These are phyloP conservation scores for Ceyx erithaca DNA, from an alignment of 2,797 vertebrate genomes.

Conservation along the genomic window DNA sequence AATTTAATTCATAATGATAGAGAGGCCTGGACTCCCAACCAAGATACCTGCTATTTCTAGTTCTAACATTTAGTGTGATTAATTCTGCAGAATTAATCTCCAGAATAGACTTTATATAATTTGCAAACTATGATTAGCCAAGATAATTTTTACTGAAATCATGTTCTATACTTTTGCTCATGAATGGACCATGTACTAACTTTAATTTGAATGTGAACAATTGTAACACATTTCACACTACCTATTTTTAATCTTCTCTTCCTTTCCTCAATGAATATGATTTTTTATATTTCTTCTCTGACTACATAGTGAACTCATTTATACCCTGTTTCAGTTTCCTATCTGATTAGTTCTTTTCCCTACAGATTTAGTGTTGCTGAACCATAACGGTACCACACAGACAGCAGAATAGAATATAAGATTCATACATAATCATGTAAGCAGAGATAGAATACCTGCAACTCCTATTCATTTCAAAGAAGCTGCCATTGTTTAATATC, in stretches of 20 bases:
- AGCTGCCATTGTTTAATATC: constrained; percentile 28
- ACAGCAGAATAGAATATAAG: constrained; percentile 49
- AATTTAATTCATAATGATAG: constrained; percentile 13
- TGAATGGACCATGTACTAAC: neutral
- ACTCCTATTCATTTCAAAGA: constrained; percentile 54
- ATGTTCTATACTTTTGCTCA: neutral
- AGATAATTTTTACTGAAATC: constrained; percentile 34
- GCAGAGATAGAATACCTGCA: constrained; percentile 42
- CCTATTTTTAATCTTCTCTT: constrained; percentile 56
- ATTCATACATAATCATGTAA: constrained; percentile 54
- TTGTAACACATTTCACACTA: constrained; percentile 28
- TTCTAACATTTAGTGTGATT: constrained; percentile 34
- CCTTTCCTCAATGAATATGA: constrained; percentile 25
- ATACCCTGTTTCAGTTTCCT: constrained; percentile 45
- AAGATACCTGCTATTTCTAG: constrained; percentile 9
- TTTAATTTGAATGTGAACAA: constrained; percentile 45
- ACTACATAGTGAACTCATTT: constrained; percentile 37
- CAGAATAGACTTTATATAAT: constrained; percentile 12
- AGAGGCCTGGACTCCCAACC: neutral
- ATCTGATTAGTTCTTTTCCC: constrained; percentile 60
- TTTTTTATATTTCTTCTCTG: constrained; percentile 57
- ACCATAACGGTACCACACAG: constrained; percentile 24
- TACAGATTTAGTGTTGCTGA: constrained; percentile 50
- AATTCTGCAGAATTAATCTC: constrained; percentile 45
- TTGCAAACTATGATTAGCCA: constrained; percentile 27